Evolutionary conservation across 1,140 invertebrate genomes (phyloP).

Genomic region (Goniozus legneri): DNA sequence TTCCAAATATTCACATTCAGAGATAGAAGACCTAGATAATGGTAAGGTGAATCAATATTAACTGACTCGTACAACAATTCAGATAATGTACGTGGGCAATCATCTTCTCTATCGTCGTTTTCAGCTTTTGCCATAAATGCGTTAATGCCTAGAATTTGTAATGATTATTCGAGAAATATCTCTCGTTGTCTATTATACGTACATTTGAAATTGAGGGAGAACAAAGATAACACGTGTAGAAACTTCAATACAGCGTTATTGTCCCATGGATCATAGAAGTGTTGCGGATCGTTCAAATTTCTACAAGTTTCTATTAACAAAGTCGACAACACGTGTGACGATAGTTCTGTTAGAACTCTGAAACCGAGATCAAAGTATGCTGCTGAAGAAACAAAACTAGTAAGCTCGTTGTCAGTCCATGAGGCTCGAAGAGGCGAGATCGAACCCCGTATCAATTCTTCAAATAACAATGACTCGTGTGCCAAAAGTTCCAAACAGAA

Average conservation of each 20-base stretch:
- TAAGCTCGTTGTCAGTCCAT: conserved; percentile 40
- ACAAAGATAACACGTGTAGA: conserved; percentile 39
- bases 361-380: conserved; percentile 34
- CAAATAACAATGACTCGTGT: conserved; percentile 34
- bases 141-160: conserved; percentile 34
- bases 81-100: conserved; percentile 35
- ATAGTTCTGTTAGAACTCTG: conserved; percentile 33
- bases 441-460: conserved; percentile 43
- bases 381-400: conserved; percentile 40
- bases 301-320: conserved; percentile 38
- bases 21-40: conserved; percentile 41
- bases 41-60: conserved; percentile 38
- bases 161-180: conserved; percentile 9
- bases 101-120: conserved; percentile 26
- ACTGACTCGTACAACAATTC: conserved; percentile 39
- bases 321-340: conserved; percentile 44
- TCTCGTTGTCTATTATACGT: conserved; percentile 15
- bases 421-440: conserved; percentile 41
- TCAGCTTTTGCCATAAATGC: conserved; percentile 35
- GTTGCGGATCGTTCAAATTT: conserved; percentile 31
- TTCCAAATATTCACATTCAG: conserved; percentile 45
- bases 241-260: conserved; percentile 33
- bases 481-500: conserved; percentile 38
- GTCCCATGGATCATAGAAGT: conserved; percentile 46
- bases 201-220: conserved; percentile 49